A percentile compares a stretch with the other conserved stretches of the same genome.
Conservation (phyloP, 2,113 vertebrate genomes). For the Scopus umbretta region DNA sequence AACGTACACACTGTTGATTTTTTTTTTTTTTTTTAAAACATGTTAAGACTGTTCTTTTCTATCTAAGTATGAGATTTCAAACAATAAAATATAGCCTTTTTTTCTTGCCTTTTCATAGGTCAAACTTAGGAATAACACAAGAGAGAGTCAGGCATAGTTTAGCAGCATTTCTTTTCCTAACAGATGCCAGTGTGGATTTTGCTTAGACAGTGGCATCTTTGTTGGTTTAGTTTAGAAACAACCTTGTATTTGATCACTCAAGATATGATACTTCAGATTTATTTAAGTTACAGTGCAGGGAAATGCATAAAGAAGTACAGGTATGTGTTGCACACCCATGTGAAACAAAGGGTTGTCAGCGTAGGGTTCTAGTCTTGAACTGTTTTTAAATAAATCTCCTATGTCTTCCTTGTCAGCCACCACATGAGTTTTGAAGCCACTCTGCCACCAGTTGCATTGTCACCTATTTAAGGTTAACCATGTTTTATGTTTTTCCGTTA, state of each 20-base stretch:
- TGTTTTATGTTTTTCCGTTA: accelerated
- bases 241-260: background rate
- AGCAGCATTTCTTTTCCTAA: background rate
- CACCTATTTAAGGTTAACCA: background rate
- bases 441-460: background rate
- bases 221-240: background rate
- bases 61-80: background rate
- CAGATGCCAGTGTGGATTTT: background rate
- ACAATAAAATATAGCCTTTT: background rate
- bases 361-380: background rate
- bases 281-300: background rate
- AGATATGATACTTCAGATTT: background rate
- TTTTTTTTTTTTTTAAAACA: background rate
- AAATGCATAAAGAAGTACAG: background rate
- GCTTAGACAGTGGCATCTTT: background rate
- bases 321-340: accelerated
- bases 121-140: background rate
- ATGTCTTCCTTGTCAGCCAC: background rate
- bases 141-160: background rate
- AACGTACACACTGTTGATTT: background rate
- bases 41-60: background rate
- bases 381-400: background rate
- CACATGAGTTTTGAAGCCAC: background rate
- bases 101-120: background rate
- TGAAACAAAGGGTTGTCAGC: background rate